phyloP scores from a whole-genome alignment of 1,140 invertebrate genomes.

The Bursaphelenchus mucronatus region DNA sequence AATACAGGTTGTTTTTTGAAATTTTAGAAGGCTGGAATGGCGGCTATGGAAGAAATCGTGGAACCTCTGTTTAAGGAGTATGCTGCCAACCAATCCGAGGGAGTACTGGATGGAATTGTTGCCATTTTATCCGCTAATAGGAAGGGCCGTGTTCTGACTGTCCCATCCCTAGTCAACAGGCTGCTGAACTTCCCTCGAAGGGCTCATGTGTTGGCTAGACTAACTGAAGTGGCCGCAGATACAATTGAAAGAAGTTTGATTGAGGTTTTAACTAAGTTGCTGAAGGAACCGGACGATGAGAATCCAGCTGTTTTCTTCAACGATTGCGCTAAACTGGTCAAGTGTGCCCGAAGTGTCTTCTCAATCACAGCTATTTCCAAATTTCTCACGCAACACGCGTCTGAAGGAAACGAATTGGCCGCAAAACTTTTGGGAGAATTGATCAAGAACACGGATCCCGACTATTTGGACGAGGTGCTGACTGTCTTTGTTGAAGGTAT shows the following conservation, averaged over 20 bases:
- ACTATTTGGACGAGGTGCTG: not conserved
- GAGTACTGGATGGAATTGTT: slow-evolving; percentile 40
- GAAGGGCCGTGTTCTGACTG: slow-evolving; percentile 8
- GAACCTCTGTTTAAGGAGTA: slow-evolving; percentile 80
- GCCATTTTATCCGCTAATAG: slow-evolving; percentile 21
- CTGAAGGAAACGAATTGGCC: slow-evolving; percentile 9
- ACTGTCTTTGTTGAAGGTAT: slow-evolving; percentile 4
- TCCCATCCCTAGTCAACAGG: slow-evolving; percentile 9
- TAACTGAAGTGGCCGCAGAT: slow-evolving; percentile 8
- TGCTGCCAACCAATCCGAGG: slow-evolving; percentile 67
- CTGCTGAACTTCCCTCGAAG: slow-evolving; percentile 8
- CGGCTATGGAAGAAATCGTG: slow-evolving; percentile 94
- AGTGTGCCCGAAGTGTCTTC: not conserved
- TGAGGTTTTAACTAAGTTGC: slow-evolving; percentile 4
- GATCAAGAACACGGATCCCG: not conserved
- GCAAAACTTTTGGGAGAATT: slow-evolving; percentile 11
- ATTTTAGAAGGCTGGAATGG: slow-evolving; percentile 77
- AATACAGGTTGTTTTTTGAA: slow-evolving; percentile 4
- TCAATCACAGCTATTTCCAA: slow-evolving; percentile 11
- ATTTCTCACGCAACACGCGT: not conserved
- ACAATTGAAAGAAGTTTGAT: slow-evolving; percentile 15
- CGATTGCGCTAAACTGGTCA: slow-evolving; percentile 3
- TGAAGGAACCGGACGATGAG: not conserved
- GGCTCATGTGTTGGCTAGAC: slow-evolving; percentile 13
- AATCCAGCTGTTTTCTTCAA: slow-evolving; percentile 1